Conservation (phyloP, 2,797 vertebrate species). For the Sandelia bainsii region DNA sequence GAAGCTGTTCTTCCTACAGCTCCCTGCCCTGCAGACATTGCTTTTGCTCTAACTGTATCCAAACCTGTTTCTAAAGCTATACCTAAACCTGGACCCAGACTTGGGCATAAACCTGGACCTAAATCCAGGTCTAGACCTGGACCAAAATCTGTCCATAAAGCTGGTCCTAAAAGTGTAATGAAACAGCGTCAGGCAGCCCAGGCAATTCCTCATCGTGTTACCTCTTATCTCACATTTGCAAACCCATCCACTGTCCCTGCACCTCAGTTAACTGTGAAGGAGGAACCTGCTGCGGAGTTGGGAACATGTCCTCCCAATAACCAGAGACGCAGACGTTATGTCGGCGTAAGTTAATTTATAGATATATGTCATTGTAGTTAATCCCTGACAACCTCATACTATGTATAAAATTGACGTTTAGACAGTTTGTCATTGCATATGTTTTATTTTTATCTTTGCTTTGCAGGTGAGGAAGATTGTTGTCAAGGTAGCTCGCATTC, state of each 20-base stretch:
- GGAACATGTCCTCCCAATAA: constrained; percentile 57
- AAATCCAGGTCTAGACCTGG: constrained; percentile 31
- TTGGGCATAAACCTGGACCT: no score
- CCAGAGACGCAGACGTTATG: constrained; percentile 71
- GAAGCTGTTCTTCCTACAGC: constrained; percentile 57
- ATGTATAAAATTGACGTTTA: not conserved
- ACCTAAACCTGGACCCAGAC: constrained; percentile 71
- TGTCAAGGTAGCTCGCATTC: constrained; percentile 97
- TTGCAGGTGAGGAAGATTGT: constrained; percentile 91
- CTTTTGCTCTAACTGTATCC: constrained; percentile 67
- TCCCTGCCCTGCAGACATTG: constrained; percentile 60
- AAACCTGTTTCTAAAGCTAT: constrained; percentile 71
- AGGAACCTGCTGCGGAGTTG: constrained; percentile 46
- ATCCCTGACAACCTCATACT: constrained; percentile 1
- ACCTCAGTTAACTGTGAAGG: constrained; percentile 58
- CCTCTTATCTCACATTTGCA: constrained; percentile 54
- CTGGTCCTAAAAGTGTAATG: constrained; percentile 77
- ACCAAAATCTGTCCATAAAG: constrained; percentile 74
- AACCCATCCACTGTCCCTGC: constrained; percentile 51
- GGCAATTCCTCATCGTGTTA: constrained; percentile 43
- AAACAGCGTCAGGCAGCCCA: constrained; percentile 74
- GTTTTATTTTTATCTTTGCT: constrained; percentile 39
- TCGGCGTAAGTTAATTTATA: constrained; percentile 73
- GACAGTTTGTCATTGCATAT: not conserved
- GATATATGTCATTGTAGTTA: constrained; percentile 3